These are phyloP conservation scores for Melanostigma gelatinosum DNA, from an alignment of 2,113 vertebrate genomes.

Conservation along the genomic window DNA sequence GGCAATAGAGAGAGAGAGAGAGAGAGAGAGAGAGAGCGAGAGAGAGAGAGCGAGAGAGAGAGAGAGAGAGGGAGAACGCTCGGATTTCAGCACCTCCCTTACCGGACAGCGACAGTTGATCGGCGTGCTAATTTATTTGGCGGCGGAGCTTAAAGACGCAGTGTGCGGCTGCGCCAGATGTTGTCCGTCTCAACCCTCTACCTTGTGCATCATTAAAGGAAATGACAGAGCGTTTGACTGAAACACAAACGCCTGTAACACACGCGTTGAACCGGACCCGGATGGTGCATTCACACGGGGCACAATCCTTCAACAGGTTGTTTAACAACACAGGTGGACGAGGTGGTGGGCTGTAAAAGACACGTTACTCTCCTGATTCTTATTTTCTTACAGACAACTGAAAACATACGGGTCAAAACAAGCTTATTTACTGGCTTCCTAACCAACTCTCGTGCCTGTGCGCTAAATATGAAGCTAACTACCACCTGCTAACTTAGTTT, in stretches of 20 bases:
- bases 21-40: constrained; percentile 33
- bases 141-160: constrained; percentile 66
- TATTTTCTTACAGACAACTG: no score
- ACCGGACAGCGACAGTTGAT: constrained; percentile 83
- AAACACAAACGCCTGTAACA: neutral
- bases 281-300: neutral
- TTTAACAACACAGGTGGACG: constrained; percentile 12
- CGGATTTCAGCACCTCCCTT: constrained; percentile 88
- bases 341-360: neutral
- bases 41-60: constrained; percentile 39
- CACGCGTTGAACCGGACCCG: neutral
- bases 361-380: no score
- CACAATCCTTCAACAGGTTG: constrained; percentile 64
- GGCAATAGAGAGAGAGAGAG: constrained; percentile 26
- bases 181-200: constrained; percentile 6
- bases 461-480: neutral
- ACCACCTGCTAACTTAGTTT: neutral
- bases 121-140: constrained; percentile 47
- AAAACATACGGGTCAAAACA: no score
- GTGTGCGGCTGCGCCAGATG: constrained; percentile 64
- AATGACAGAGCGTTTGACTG: neutral
- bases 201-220: neutral
- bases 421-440: no score
- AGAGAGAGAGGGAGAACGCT: constrained; percentile 40
- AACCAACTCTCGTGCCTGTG: neutral